Conservation (phyloP, 2,113 vertebrate species). For the Anas platyrhynchos region DNA sequence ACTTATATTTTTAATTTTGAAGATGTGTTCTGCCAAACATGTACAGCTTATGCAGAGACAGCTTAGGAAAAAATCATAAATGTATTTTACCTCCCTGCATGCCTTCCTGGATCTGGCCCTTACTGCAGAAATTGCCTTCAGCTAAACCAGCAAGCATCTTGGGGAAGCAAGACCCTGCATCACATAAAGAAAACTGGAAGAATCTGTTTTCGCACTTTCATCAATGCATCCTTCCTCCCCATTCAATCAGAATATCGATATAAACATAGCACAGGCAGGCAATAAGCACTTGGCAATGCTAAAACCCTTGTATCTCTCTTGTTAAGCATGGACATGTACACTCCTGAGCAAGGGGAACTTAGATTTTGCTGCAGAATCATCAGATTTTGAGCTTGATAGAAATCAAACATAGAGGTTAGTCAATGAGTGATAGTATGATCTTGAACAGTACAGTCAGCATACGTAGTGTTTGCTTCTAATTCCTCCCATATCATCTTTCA, state of each 20-base stretch:
- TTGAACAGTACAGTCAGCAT: neutral
- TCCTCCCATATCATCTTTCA: neutral
- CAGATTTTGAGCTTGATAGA: neutral
- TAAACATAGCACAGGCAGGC: neutral
- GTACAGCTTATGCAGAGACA: neutral
- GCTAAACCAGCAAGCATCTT: neutral
- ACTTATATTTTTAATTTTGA: neutral
- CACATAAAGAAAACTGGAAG: neutral
- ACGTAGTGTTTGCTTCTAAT: neutral
- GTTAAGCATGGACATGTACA: neutral
- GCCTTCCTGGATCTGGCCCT: neutral
- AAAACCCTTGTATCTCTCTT: neutral
- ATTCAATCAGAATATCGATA: neutral
- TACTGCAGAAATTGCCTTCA: neutral
- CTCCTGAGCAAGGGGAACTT: neutral
- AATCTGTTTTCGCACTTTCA: neutral
- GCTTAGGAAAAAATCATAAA: neutral
- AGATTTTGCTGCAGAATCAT: neutral
- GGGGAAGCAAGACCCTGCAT: neutral
- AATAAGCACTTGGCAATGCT: neutral
- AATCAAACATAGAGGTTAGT: neutral
- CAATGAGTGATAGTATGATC: neutral
- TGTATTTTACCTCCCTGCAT: neutral
- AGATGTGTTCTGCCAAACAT: neutral
- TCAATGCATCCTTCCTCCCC: neutral